These are phyloP conservation scores for Zaprionus bogoriensis DNA, from an alignment of 2,888 invertebrate genomes.

Conservation along the genomic window DNA sequence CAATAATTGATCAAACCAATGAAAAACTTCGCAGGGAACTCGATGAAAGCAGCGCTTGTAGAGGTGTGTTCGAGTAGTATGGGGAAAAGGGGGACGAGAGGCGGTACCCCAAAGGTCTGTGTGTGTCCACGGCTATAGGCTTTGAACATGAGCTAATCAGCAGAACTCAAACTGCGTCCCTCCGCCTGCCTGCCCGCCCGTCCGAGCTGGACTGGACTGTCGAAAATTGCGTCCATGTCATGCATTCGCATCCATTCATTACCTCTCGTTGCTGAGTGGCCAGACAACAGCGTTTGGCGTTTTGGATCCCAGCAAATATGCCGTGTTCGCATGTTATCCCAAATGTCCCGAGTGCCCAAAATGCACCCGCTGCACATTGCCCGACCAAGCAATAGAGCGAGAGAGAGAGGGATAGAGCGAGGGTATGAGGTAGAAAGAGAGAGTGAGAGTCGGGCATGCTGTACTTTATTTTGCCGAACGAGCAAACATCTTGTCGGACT, in stretches of 20 bases:
- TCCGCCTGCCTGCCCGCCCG: not conserved
- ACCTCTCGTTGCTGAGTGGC: slow-evolving; percentile 63
- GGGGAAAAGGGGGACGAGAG: not conserved
- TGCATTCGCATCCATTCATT: slow-evolving; percentile 75
- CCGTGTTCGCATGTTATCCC: slow-evolving; percentile 78
- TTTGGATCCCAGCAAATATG: slow-evolving; percentile 76
- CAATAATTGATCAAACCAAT: not conserved
- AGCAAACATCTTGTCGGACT: slow-evolving; percentile 81
- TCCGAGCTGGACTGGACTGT: slow-evolving; percentile 28
- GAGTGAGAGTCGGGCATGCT: slow-evolving; percentile 45
- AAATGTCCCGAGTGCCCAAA: slow-evolving; percentile 70
- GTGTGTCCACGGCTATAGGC: slow-evolving; percentile 62
- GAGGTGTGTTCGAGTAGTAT: not conserved
- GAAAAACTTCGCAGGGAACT: not conserved
- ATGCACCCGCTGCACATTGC: slow-evolving; percentile 53
- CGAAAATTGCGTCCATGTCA: slow-evolving; percentile 78
- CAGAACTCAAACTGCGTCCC: slow-evolving; percentile 55
- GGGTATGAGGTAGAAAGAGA: not conserved
- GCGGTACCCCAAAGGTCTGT: too few species aligned
- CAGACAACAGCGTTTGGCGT: slow-evolving; percentile 74
- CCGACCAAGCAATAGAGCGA: slow-evolving; percentile 6
- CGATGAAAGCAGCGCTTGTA: not conserved
- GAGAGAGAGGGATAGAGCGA: not conserved
- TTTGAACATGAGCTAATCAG: slow-evolving; percentile 74
- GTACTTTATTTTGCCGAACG: slow-evolving; percentile 81